Percentiles rank a stretch among this genome's conserved stretches.
Conservation (phyloP, 2,888 invertebrate genomes). For the Ophion ventricosus region DNA sequence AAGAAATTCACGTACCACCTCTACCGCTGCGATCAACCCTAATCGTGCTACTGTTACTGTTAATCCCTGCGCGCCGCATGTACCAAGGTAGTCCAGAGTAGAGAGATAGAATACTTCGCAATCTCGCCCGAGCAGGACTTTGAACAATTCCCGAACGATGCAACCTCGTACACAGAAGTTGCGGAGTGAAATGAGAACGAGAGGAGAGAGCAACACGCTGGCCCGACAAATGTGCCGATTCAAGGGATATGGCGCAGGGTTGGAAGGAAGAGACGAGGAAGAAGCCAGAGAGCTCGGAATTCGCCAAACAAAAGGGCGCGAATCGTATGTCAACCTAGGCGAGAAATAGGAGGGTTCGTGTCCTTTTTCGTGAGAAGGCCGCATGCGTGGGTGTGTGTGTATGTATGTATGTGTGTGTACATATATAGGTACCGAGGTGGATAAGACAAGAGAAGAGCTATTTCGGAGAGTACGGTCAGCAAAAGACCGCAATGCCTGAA, state of each 20-base stretch:
- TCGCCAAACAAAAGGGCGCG: conserved; percentile 24
- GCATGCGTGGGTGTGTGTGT: not conserved
- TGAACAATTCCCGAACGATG: conserved; percentile 56
- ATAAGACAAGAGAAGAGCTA: conserved; percentile 57
- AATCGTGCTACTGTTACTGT: conserved; percentile 40
- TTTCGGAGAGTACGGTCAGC: conserved; percentile 74
- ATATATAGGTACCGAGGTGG: not conserved
- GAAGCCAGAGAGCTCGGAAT: conserved; percentile 17
- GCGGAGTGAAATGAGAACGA: conserved; percentile 32
- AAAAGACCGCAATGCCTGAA: conserved; percentile 77
- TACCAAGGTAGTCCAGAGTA: too few relatives aligned
- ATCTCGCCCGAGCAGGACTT: conserved; percentile 47
- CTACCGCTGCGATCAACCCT: conserved; percentile 39
- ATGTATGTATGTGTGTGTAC: not conserved
- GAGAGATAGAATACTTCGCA: conserved; percentile 29
- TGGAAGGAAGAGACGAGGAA: conserved; percentile 5
- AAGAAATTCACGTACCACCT: conserved; percentile 35
- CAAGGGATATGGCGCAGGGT: conserved; percentile 39
- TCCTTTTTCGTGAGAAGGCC: conserved; percentile 5
- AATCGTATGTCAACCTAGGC: not conserved
- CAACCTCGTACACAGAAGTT: conserved; percentile 18
- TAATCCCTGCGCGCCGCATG: conserved; percentile 27
- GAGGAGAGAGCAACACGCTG: conserved; percentile 30
- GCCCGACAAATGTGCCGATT: conserved; percentile 48
- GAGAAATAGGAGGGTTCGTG: not conserved